Evolutionary conservation across 1,140 invertebrate genomes (phyloP).

Genomic region (Drosophila persimilis): DNA sequence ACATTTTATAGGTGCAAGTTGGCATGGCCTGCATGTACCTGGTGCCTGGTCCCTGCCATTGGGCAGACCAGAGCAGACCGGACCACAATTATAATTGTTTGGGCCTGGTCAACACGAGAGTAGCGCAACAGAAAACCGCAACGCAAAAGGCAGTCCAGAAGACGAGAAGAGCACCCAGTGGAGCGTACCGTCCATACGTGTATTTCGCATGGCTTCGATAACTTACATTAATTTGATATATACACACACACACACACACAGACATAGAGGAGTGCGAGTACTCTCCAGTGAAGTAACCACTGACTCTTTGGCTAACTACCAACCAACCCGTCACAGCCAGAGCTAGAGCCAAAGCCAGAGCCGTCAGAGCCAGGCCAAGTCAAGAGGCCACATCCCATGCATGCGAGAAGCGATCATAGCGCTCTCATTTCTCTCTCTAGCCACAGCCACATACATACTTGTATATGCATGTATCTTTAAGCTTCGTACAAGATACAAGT

Average conservation of each 20-base stretch:
- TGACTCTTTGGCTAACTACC: slow-evolving; percentile 41
- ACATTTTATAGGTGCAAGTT: too few species aligned
- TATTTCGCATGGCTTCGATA: slow-evolving; percentile 78
- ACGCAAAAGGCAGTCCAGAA: slow-evolving; percentile 56
- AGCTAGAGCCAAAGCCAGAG: slow-evolving; percentile 4
- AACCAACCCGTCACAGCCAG: slow-evolving; percentile 26
- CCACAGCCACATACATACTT: not conserved
- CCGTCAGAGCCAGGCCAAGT: slow-evolving; percentile 20
- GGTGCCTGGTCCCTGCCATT: slow-evolving; percentile 11
- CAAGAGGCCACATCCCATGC: slow-evolving; percentile 21
- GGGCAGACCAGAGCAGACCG: slow-evolving; percentile 33
- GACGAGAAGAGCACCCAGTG: slow-evolving; percentile 22
- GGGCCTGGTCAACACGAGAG: slow-evolving; percentile 63
- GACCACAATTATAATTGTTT: slow-evolving; percentile 72
- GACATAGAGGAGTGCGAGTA: slow-evolving; percentile 19
- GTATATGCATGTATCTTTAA: not conserved
- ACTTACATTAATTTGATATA: slow-evolving; percentile 80
- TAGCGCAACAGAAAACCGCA: slow-evolving; percentile 44
- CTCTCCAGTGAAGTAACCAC: slow-evolving; percentile 30
- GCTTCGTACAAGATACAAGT: not conserved
- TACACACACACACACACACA: slow-evolving; percentile 41
- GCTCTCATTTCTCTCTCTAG: not conserved
- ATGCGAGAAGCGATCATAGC: slow-evolving; percentile 38
- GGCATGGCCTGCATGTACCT: slow-evolving; percentile 54
- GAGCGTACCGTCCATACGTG: slow-evolving; percentile 14